Conservation (phyloP, 2,888 invertebrate species). For the Deroplatys truncata region DNA sequence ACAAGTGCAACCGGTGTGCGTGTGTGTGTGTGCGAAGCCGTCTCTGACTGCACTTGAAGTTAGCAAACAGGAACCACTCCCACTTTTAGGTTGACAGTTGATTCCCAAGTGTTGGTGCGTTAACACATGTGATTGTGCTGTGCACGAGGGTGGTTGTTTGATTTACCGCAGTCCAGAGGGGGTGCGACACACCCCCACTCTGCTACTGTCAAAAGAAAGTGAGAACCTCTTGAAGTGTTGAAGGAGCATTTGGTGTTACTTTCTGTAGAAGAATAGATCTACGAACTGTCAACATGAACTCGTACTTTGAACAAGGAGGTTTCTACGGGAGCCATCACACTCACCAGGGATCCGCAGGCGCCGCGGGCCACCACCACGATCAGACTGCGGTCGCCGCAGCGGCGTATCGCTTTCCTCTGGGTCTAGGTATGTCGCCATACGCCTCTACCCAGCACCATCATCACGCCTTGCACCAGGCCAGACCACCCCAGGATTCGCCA, state of each 20-base stretch:
- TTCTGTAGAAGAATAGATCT: neutral
- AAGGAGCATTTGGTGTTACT: neutral
- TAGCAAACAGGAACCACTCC: neutral
- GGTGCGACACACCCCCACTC: neutral
- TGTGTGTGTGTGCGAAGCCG: neutral
- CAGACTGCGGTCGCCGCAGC: constrained; percentile 65
- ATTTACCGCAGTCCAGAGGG: neutral
- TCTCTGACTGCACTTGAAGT: neutral
- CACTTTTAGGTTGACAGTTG: neutral
- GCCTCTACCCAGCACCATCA: constrained; percentile 61
- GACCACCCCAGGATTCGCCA: constrained; percentile 85
- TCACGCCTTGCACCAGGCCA: constrained; percentile 68
- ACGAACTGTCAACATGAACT: constrained; percentile 68
- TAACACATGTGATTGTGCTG: neutral
- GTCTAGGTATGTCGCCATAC: constrained; percentile 81
- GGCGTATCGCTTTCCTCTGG: constrained; percentile 82
- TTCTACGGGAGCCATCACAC: constrained; percentile 91
- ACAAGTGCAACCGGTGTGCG: neutral
- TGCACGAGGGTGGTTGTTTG: neutral
- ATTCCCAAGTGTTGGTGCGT: neutral
- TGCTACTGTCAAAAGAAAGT: neutral
- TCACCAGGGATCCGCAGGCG: constrained; percentile 59
- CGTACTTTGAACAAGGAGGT: constrained; percentile 93
- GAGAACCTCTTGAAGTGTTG: neutral
- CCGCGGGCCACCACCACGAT: constrained; percentile 65